Conservation (phyloP, 2,113 vertebrate species). For the Eulemur macaco region DNA sequence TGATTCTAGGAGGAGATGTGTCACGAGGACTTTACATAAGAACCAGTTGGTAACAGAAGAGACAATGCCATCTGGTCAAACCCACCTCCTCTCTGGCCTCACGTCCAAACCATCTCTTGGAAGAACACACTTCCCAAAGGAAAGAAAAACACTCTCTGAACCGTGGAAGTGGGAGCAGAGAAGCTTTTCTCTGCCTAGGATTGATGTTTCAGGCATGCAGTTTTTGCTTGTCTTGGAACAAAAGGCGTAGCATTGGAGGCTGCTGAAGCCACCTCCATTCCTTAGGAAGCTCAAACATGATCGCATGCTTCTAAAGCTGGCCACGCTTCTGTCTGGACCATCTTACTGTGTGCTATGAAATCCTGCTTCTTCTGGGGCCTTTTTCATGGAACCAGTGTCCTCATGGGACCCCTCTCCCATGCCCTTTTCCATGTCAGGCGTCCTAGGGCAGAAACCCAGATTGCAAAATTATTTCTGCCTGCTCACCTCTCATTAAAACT, state of each 20-base stretch:
- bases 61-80: conserved; percentile 45
- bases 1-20: conserved; percentile 1
- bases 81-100: neutral
- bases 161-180: neutral
- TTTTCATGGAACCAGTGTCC: neutral
- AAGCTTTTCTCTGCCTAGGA: neutral
- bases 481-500: neutral
- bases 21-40: conserved; percentile 16
- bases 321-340: neutral
- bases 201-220: neutral
- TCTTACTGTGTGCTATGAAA: neutral
- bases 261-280: neutral
- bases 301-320: neutral
- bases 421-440: neutral
- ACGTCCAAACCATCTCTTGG: neutral
- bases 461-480: neutral
- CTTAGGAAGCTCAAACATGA: neutral
- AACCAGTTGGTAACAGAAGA: neutral
- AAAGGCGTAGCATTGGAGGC: neutral
- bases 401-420: neutral
- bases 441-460: neutral
- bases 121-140: neutral
- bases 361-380: neutral
- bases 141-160: neutral
- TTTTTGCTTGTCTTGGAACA: neutral